Evolutionary conservation across 2,113 vertebrate genomes (phyloP).

Genomic region (Ariopsis seemanni): DNA sequence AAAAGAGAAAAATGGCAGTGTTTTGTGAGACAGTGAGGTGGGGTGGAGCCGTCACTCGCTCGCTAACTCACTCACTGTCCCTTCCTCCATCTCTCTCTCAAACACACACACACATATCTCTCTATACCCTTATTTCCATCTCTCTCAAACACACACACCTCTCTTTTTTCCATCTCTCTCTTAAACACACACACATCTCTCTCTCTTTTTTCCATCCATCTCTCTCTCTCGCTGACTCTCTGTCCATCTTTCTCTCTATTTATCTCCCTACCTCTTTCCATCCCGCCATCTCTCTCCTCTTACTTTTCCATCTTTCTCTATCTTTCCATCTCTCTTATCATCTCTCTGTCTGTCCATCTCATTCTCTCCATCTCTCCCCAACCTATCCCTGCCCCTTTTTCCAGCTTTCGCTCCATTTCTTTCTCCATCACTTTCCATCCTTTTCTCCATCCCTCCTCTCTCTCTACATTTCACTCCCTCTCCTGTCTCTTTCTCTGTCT

Average conservation of each 20-base stretch:
- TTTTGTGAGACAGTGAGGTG: slow-evolving; percentile 11
- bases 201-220: neutral
- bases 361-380: neutral
- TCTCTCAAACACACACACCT: neutral
- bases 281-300: neutral
- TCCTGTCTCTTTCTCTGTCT: neutral
- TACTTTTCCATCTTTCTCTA: neutral
- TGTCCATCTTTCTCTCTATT: neutral
- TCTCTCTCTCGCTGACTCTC: neutral
- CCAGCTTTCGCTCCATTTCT: neutral
- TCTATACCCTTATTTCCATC: neutral
- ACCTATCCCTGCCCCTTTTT: neutral
- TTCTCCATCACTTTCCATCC: neutral
- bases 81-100: slow-evolving; percentile 50
- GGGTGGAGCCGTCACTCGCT: slow-evolving; percentile 21
- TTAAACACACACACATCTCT: neutral
- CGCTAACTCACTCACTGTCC: neutral
- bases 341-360: neutral
- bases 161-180: neutral
- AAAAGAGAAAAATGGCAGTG: slow-evolving; percentile 37
- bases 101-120: too few species aligned
- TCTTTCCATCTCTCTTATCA: neutral
- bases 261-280: neutral
- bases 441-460: neutral
- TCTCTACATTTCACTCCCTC: neutral